Evolutionary conservation across 92 coral and sea anemone genomes (phyloP), one percentile per base, ranked within the genome.

Genomic region (Blastomussa wellsi): DNA sequence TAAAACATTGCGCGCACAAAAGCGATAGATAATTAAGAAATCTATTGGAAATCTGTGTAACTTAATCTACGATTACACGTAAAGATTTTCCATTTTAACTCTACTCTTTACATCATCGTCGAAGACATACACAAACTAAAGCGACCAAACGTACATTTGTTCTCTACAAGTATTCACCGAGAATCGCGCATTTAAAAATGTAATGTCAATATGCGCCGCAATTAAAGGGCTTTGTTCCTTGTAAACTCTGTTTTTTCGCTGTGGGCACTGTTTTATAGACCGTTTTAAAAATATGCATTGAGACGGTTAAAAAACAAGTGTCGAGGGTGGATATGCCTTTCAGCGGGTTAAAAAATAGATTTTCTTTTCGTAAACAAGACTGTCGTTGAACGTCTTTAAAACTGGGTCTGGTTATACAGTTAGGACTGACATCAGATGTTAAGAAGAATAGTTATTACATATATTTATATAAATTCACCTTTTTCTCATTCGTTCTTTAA

Each of bases 261-360:
- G n/a, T 55, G 78, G 69, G 78, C 86, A 71, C 39, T 82, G 71
- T 41, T 72, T 48, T 51, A 69, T 29, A 36, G 29, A 49, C 70
- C 32, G 53, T 82, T 71, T 70, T 16, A 82, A 52, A 82, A 82
- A 82, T 53, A 53, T 16, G 49, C 47, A 82, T 82, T 82, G 78
- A 82, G 78, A 53, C 37, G 69, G 78, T 72, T 72, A 70, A 72
- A 84, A 80, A 79, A 84, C 92, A 89, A 89, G 92, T 89, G 92
- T 85, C 92, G 51, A 73, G 86, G 89, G 89, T 85, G 79, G 92
- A 89, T 89, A 89, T 89, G 82, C 77, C 39, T 82, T 53, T 71
- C 77, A 82, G 72, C 78, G 28, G 51, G 26, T 71, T 82, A 52
- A 72, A 82, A 80, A 44, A 66, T 26, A 7, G 49, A 71, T 49